A percentile compares a stretch with the other conserved stretches of the same genome.
These are phyloP conservation scores for Xestia rhomboidea DNA, from an alignment of 2,888 invertebrate species.

Conservation along the genomic window DNA sequence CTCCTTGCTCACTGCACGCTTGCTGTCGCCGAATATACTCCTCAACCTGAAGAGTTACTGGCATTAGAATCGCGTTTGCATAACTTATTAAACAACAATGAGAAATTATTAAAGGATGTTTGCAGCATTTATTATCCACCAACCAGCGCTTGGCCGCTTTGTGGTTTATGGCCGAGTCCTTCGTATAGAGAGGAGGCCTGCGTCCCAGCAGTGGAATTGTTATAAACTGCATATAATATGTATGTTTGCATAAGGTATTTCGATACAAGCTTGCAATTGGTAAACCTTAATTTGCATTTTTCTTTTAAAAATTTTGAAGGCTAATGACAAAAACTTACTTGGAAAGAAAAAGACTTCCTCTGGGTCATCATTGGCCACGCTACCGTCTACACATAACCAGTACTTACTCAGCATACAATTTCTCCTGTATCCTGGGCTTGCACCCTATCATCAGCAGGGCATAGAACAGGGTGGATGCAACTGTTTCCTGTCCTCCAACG, in stretches of 20 bases:
- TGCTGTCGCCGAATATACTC: constrained; percentile 77
- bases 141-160: background rate
- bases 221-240: background rate
- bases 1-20: constrained; percentile 72
- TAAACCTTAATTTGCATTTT: background rate
- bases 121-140: background rate
- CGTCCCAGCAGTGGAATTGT: background rate
- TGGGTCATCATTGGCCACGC: background rate
- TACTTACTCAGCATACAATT: constrained; percentile 81
- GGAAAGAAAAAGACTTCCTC: background rate
- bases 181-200: background rate
- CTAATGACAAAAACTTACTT: background rate
- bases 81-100: background rate
- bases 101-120: background rate
- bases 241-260: background rate
- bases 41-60: constrained; percentile 68
- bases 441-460: constrained; percentile 82
- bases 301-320: background rate
- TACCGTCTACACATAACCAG: background rate
- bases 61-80: background rate
- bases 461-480: constrained; percentile 81
- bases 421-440: constrained; percentile 80
- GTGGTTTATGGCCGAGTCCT: background rate
- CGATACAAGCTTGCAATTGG: background rate
- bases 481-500: constrained; percentile 90